Evolutionary conservation across 2,113 vertebrate species (phyloP), one percentile per base, ranked within the genome.

Genomic region (Calyptommatus sinebrachiatus): DNA sequence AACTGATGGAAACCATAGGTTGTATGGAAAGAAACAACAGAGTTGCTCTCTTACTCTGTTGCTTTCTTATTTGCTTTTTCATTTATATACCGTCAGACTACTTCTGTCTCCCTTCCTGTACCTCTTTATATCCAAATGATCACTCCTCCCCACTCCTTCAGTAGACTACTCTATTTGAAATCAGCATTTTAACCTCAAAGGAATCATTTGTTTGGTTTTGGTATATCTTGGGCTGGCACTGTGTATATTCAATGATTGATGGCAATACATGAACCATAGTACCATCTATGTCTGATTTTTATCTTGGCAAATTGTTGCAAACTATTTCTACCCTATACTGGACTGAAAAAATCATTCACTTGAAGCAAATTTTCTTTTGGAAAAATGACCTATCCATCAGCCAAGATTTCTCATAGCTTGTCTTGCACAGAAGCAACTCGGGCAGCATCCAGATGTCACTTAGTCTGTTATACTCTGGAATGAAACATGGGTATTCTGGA

Each of bases 221-320:
- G 29, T 71, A 45, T 50, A 24, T 62, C 63, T 84, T 71, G 80
- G 87, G 84, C 74, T 4, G 82, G 83, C 73, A 65, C 1, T 1
- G 9, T 72, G 79, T 77, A 73, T 1, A n/a, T 7, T 53, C 0
- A 5, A 41, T 91, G 92, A 93, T 90, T 71, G 89, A 93, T 92
- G 61, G 88, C 83, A 88, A 86, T 86, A 89, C 90, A 92, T 88
- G 84, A 84, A 26, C 81, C 14, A 73, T 84, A 48, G 82, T 26
- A 83, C 87, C 60, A 66, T 75, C 76, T 81, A 69, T 90, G 89
- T 8, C 67, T 76, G 67, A 41, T 86, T 50, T 85, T 2, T 16
- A 7, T n/a, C 71, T 84, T 73, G 83, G 85, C 80, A 87, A 1
- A 46, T 76, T 71, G 65, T 35, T 4, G 63, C 66, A 2, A 31